Conservation (phyloP, 2,797 vertebrate genomes). For the Peromyscus aztecus region DNA sequence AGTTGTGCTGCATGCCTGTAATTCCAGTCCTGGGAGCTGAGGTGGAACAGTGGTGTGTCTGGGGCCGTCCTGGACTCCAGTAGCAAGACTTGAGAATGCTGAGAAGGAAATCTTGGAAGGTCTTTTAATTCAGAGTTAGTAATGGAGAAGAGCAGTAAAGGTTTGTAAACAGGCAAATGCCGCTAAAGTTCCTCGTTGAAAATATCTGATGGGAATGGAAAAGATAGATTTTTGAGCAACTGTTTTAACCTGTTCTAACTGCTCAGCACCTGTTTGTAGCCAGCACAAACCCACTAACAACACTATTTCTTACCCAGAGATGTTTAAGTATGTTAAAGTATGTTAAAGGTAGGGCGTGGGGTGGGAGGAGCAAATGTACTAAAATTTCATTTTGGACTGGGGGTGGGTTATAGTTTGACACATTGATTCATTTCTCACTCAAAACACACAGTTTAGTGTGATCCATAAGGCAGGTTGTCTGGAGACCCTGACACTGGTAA, state of each 20-base stretch:
- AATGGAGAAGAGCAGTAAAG: neutral
- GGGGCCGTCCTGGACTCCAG: neutral
- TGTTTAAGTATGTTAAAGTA: neutral
- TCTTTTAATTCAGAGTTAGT: neutral
- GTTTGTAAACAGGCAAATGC: slow-evolving; percentile 1
- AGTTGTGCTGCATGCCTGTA: neutral
- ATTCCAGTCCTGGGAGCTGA: neutral
- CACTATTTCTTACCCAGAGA: neutral
- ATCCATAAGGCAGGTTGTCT: neutral
- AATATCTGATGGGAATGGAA: neutral
- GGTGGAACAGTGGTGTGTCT: neutral
- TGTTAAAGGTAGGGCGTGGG: neutral
- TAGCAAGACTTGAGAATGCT: neutral
- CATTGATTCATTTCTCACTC: too few species aligned
- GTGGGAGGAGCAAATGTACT: neutral
- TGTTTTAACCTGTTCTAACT: neutral
- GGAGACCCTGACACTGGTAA: neutral
- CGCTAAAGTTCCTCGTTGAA: neutral
- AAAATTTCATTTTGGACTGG: neutral
- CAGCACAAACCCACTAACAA: neutral
- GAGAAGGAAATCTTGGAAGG: neutral
- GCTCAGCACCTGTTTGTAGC: neutral
- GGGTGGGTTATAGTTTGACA: neutral
- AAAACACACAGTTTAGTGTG: neutral
- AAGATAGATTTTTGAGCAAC: slow-evolving; percentile 28